phyloP scores from a whole-genome alignment of 2,888 invertebrate genomes.

The Lapara coniferarum region DNA sequence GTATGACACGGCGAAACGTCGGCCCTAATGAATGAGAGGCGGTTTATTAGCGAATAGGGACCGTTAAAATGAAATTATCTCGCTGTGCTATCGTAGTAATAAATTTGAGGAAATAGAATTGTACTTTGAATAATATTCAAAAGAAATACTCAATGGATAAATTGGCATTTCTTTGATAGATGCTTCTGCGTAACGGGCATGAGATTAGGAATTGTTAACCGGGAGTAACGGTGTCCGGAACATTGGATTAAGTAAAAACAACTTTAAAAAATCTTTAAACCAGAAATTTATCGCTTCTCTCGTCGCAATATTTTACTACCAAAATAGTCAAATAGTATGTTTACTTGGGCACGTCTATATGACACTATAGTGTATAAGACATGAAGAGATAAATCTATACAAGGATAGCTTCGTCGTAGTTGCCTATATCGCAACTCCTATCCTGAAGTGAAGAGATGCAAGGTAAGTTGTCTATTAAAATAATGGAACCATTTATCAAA shows the following conservation, averaged over 20 bases:
- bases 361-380: no score
- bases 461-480: no score
- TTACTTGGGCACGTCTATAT: no score
- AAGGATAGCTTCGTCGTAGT: no score
- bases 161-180: slow-evolving; percentile 23
- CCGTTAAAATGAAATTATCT: slow-evolving; percentile 71
- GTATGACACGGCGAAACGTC: slow-evolving; percentile 69
- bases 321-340: no score
- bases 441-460: no score
- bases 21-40: slow-evolving; percentile 60
- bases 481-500: no score
- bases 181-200: slow-evolving; percentile 19
- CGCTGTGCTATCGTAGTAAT: slow-evolving; percentile 65
- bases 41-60: slow-evolving; percentile 72
- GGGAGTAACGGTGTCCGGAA: neutral
- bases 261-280: neutral
- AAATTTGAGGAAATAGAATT: slow-evolving; percentile 65
- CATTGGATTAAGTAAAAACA: slow-evolving; percentile 5
- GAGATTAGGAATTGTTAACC: slow-evolving; percentile 29
- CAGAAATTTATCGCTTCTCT: neutral
- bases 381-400: no score
- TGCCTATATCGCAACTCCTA: no score
- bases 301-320: no score
- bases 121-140: slow-evolving; percentile 59
- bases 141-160: slow-evolving; percentile 38